Conservation (phyloP, 2,113 vertebrate genomes). For the Pluvianellus socialis region DNA sequence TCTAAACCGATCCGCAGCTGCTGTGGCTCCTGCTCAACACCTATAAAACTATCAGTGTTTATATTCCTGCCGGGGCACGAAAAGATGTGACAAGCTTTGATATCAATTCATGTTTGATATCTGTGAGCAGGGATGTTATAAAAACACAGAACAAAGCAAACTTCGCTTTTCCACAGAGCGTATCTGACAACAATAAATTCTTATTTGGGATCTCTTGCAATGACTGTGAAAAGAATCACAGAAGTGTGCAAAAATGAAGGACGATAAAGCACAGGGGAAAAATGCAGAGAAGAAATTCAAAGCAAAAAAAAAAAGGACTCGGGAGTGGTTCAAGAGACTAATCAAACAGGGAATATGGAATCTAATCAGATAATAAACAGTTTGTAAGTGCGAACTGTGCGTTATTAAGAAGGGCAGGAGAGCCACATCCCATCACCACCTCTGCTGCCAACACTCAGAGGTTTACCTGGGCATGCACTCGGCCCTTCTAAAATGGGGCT, state of each 20-base stretch:
- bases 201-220: neutral
- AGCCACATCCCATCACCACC: neutral
- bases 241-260: neutral
- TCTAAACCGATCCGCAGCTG: accelerated
- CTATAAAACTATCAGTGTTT: neutral
- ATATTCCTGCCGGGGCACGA: neutral
- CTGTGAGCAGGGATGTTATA: neutral
- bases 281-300: neutral
- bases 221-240: neutral
- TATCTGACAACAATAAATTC: neutral
- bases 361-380: neutral
- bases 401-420: neutral
- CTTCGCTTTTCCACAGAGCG: neutral
- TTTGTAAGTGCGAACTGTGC: neutral
- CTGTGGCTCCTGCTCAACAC: neutral
- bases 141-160: neutral
- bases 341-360: neutral
- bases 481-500: neutral
- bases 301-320: neutral
- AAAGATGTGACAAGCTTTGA: neutral
- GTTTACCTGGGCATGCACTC: neutral
- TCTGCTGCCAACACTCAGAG: neutral
- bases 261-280: neutral
- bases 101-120: neutral
- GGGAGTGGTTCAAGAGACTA: neutral